Evolutionary conservation across 1,140 invertebrate species (phyloP).

Genomic region (Anagrus nilaparvatae): DNA sequence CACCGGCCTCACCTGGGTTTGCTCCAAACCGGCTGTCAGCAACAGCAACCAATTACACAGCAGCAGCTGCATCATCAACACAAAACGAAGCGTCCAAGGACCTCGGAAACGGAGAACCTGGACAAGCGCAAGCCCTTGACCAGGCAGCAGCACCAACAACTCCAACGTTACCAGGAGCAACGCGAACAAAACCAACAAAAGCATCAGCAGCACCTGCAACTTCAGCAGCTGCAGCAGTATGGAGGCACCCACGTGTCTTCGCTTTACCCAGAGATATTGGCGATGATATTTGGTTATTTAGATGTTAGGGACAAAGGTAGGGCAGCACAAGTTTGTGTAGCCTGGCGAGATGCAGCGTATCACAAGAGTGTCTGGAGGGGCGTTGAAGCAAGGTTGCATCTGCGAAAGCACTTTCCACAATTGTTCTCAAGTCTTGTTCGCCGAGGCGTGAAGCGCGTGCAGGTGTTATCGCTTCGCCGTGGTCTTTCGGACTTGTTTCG

Average conservation of each 20-base stretch:
- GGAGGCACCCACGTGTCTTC: slow-evolving; percentile 76
- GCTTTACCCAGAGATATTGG: slow-evolving; percentile 84
- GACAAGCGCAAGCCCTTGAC: slow-evolving; percentile 42
- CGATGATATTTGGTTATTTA: slow-evolving; percentile 83
- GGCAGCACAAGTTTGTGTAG: slow-evolving; percentile 79
- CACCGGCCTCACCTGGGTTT: slow-evolving; percentile 38
- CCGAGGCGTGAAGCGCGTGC: slow-evolving; percentile 78
- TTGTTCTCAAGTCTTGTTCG: slow-evolving; percentile 77
- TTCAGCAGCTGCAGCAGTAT: slow-evolving; percentile 26
- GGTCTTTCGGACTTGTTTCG: slow-evolving; percentile 79
- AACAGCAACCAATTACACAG: slow-evolving; percentile 27
- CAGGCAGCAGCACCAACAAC: slow-evolving; percentile 46
- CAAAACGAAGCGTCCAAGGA: slow-evolving; percentile 33
- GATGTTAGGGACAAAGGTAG: slow-evolving; percentile 80
- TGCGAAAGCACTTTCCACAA: slow-evolving; percentile 69
- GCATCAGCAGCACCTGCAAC: slow-evolving; percentile 27
- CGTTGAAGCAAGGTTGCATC: slow-evolving; percentile 81
- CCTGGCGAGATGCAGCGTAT: slow-evolving; percentile 87
- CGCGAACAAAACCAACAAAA: slow-evolving; percentile 27
- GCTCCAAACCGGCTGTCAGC: too few species aligned
- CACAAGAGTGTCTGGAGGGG: slow-evolving; percentile 86
- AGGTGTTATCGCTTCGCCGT: slow-evolving; percentile 75
- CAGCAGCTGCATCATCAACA: slow-evolving; percentile 33
- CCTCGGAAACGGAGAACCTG: slow-evolving; percentile 32
- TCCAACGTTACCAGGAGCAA: slow-evolving; percentile 30